Evolutionary conservation across 1,140 invertebrate species (phyloP), one percentile per base, ranked within the genome.

Genomic region (Drosophila athabasca): DNA sequence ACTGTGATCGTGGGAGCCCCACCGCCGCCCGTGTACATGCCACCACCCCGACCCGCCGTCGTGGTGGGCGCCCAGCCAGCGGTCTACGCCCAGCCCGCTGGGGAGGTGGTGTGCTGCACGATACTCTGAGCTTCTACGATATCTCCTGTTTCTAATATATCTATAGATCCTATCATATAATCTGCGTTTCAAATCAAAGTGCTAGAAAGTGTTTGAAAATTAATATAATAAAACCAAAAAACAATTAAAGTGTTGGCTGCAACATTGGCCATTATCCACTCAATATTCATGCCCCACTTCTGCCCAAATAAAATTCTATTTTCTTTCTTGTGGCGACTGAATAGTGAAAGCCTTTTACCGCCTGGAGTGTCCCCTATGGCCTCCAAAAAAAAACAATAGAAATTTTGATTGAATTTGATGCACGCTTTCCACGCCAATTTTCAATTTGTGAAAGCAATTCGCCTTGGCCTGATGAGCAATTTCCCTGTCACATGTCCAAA

Each of bases 71-170:
- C 66, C n/a, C 79, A 64, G 35, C 59, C 62, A 43, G 48, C 50
- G 0, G 72, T 76, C 9, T 76, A 76, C 48, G 62, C 73, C 31
- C 55, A 68, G 8, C 73, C 73, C 41, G 11, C 45, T 8, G 73
- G 74, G 1, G 73, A 76, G 26, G 62, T 76, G 1, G 31, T 76
- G 22, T 76, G 73, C 43, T 76, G 73, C 35, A 76, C 72, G 4
- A 76, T 76, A 61, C 73, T 76, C 39, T 76, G 73, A 76, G 26
- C 50, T 17, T 8, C 15, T 41, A 31, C 48, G 31, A 49, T 31
- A 24, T 60, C 39, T 67, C 60, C n/a, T n/a, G n/a, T n/a, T 53
- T 31, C 44, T 31, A 7, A 26, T 26, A 4, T 24, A 26, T 31
- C 24, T n/a, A 50, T 66, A 66, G 45, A 24, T 39, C 9, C 31